Evolutionary conservation across 2,113 vertebrate genomes (phyloP).

Genomic region (Tychaedon coryphoeus): DNA sequence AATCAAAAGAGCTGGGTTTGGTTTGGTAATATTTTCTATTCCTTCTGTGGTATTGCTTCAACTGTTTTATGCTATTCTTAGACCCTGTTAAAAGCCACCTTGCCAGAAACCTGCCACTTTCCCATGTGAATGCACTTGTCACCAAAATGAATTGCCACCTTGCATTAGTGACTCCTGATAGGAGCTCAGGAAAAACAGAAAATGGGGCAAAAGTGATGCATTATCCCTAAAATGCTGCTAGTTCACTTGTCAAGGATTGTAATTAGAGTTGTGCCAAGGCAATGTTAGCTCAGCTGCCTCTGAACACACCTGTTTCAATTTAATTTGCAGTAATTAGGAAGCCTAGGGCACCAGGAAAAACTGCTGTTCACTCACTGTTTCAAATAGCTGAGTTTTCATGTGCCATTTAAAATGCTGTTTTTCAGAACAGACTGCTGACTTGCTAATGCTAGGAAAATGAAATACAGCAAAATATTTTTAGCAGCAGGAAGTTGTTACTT

Average conservation of each 20-base stretch:
- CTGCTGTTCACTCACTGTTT: constrained; percentile 3
- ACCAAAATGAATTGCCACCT: neutral
- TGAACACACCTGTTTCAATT: constrained; percentile 54
- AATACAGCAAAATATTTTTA: constrained; percentile 68
- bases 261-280: constrained; percentile 9
- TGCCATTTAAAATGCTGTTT: constrained; percentile 61
- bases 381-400: constrained; percentile 45
- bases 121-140: neutral
- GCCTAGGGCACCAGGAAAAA: constrained; percentile 17
- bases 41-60: neutral
- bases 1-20: neutral
- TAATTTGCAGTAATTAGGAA: constrained; percentile 52
- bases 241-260: neutral
- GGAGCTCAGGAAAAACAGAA: neutral
- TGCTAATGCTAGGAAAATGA: constrained; percentile 61
- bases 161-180: neutral
- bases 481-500: constrained; percentile 66
- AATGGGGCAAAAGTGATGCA: neutral
- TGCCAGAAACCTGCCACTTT: neutral
- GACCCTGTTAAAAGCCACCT: neutral
- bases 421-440: constrained; percentile 64
- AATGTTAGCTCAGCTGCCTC: constrained; percentile 61
- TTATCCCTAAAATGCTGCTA: neutral
- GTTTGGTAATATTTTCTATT: neutral
- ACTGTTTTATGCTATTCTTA: neutral